Percentiles rank a stretch among this genome's conserved stretches.
Evolutionary conservation across 1,140 invertebrate species (phyloP).

Genomic region (Micrasema longulum): DNA sequence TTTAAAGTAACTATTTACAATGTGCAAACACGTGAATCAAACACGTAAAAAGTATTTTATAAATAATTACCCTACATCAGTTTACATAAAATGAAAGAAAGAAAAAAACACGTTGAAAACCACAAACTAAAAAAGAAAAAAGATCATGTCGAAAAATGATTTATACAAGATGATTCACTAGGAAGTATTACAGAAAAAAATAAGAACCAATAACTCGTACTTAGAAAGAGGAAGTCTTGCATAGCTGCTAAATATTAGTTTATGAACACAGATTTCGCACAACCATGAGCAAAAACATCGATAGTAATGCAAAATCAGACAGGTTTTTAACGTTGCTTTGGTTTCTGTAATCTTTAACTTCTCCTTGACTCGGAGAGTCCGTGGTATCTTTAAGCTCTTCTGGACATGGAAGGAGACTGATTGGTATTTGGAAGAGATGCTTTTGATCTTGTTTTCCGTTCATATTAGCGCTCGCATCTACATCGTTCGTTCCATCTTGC

Average conservation of each 20-base stretch:
- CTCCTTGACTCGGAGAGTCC: conserved; percentile 57
- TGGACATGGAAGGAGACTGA: conserved; percentile 71
- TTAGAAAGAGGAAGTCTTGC: background rate
- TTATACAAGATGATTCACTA: background rate
- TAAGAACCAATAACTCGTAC: background rate
- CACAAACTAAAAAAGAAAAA: too few species aligned
- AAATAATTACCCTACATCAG: too few species aligned
- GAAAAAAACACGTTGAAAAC: background rate
- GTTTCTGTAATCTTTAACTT: conserved; percentile 47
- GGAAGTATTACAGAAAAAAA: background rate
- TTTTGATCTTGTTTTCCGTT: conserved; percentile 43
- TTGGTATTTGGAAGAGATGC: conserved; percentile 67
- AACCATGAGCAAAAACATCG: background rate
- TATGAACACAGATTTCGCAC: conserved; percentile 14
- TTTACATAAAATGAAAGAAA: background rate
- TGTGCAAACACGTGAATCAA: too few species aligned
- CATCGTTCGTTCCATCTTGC: conserved; percentile 35
- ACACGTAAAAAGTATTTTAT: too few species aligned
- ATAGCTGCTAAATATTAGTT: background rate
- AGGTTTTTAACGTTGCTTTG: background rate
- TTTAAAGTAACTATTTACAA: too few species aligned
- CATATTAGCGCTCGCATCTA: conserved; percentile 12
- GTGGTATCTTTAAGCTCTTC: conserved; percentile 66
- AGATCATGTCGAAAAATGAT: background rate
- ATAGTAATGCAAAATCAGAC: background rate